Conservation (phyloP, 2,797 vertebrate species). For the Sebastiscus tertius region DNA sequence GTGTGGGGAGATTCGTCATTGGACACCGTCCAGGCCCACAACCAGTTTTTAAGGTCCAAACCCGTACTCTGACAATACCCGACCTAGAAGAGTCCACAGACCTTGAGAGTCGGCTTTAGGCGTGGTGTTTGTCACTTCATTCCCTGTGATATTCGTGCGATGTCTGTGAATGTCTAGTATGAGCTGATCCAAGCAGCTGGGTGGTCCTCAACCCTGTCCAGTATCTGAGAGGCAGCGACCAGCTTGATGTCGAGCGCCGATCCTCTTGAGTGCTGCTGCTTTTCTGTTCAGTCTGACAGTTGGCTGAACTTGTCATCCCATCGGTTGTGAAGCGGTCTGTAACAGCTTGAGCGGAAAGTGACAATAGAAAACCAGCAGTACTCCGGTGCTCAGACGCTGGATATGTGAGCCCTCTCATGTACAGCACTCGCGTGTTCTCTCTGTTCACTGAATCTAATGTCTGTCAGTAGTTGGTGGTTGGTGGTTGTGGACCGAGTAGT, state of each 20-base stretch:
- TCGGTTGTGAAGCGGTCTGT: background rate
- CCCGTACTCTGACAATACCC: background rate
- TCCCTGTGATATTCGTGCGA: background rate
- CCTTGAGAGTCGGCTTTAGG: background rate
- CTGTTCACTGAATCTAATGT: background rate
- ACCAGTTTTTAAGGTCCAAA: slow-evolving; percentile 2
- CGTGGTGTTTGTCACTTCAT: background rate
- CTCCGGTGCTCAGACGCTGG: background rate
- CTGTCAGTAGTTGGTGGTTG: slow-evolving; percentile 32
- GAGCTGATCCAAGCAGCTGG: background rate
- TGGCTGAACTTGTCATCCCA: background rate
- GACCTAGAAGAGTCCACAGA: background rate
- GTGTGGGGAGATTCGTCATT: background rate
- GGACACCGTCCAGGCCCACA: background rate
- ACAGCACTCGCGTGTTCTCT: background rate
- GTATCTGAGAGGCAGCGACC: slow-evolving; percentile 85
- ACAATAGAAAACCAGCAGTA: slow-evolving; percentile 11
- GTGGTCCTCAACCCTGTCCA: slow-evolving; percentile 56
- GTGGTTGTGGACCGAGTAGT: background rate
- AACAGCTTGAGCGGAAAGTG: background rate
- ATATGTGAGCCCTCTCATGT: background rate
- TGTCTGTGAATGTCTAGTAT: background rate
- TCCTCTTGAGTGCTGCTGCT: slow-evolving; percentile 14
- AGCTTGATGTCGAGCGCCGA: slow-evolving; percentile 77
- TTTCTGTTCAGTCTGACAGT: background rate